Conservation (phyloP, 2,888 invertebrate species). For the Heliconius cydno region DNA sequence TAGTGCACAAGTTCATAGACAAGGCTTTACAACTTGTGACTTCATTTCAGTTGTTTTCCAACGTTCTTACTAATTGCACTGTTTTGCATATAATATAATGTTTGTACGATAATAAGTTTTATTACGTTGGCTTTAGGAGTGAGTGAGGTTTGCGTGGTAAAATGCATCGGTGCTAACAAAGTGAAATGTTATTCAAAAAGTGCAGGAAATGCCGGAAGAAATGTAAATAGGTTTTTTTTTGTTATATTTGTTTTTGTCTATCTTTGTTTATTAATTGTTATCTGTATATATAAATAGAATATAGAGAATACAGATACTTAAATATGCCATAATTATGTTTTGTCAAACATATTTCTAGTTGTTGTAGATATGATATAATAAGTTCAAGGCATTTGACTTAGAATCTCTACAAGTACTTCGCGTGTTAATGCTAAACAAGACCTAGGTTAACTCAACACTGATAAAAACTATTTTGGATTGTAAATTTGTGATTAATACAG, state of each 20-base stretch:
- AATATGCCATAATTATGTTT: not conserved
- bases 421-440: constrained; percentile 8
- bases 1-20: constrained; percentile 48
- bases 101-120: constrained; percentile 25
- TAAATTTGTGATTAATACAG: not conserved
- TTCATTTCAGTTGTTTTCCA: constrained; percentile 38
- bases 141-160: constrained; percentile 10
- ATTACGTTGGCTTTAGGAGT: not conserved
- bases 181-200: constrained; percentile 70
- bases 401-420: constrained; percentile 30
- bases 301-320: not conserved
- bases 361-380: constrained; percentile 12
- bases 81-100: constrained; percentile 24
- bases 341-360: not conserved
- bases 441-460: constrained; percentile 10
- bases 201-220: constrained; percentile 73
- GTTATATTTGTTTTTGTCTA: constrained; percentile 26
- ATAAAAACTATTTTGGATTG: not conserved
- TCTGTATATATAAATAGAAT: not conserved
- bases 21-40: constrained; percentile 38
- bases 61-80: constrained; percentile 26
- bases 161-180: constrained; percentile 1
- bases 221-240: constrained; percentile 60
- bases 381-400: constrained; percentile 26
- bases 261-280: constrained; percentile 1